Evolutionary conservation across 2,888 invertebrate genomes (phyloP), one percentile per base, ranked within the genome.

Genomic region (Eupithecia tripunctaria): DNA sequence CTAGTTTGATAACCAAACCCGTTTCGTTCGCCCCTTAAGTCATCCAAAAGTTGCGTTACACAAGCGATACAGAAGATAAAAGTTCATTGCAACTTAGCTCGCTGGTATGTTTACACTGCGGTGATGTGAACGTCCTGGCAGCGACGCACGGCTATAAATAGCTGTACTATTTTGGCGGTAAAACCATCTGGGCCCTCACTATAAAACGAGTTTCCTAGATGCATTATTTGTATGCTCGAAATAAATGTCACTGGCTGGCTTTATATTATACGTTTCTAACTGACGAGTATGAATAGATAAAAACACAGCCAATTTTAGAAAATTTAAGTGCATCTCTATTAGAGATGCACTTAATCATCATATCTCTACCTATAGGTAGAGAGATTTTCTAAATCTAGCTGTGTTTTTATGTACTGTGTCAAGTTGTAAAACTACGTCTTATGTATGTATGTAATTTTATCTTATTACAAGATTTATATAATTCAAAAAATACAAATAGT

Each of bases 151-250:
- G 80, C 86, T 89, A 89, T 83, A 85, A 86, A 87, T 91, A 91
- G 86, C 73, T 78, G 78, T 80, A 85, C 90, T 90, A 89, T 90
- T 91, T 90, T 86, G 89, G 86, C 86, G 86, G 86, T 85, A 88
- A 89, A 86, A 85, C 81, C 87, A 89, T 87, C 85, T 87, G 88
- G 82, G 79, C 76, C 82, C 56, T 56, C 56, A 56, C 56, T 56
- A 73, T 76, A 78, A 81, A 84, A 82, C 82, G 72, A 76, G 84
- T 86, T 88, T 87, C 87, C 88, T 85, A 84, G 82, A 69, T 70
- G 66, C 68, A 70, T 65, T 71, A 72, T 71, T 76, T 73, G 70
- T 63, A 25, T 65, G 59, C 63, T 64, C 63, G 27, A 51, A 67
- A 38, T 63, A 62, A 59, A 65, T 70, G 41, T 63, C 43, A 60